A percentile compares a stretch with the other conserved stretches of the same genome.
Conservation (phyloP, 2,797 vertebrate genomes). For the Falco columbarius region DNA sequence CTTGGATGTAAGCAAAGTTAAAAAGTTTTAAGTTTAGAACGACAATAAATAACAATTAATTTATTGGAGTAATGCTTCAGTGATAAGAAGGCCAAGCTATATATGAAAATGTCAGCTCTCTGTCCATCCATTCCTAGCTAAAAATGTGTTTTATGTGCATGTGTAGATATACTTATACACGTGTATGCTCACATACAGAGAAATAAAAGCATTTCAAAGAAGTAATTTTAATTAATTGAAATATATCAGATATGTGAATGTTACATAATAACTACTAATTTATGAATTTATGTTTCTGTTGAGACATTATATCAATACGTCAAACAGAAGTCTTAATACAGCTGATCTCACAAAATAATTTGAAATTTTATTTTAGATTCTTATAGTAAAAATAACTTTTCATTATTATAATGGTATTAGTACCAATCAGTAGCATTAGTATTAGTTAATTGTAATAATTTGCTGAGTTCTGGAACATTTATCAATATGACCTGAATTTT, state of each 20-base stretch:
- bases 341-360: background rate
- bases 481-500: background rate
- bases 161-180: background rate
- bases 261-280: background rate
- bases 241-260: background rate
- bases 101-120: accelerated
- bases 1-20: background rate
- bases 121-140: background rate
- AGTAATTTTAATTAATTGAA: background rate
- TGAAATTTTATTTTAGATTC: background rate
- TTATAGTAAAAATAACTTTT: background rate
- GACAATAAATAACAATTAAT: background rate
- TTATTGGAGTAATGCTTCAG: background rate
- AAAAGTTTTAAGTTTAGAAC: background rate
- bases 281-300: background rate
- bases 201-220: background rate
- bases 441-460: background rate
- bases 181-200: background rate
- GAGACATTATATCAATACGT: background rate
- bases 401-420: background rate
- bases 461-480: background rate
- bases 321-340: background rate
- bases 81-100: background rate
- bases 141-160: background rate
- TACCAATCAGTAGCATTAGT: background rate